Base-by-base conservation (phyloP, 1,140 invertebrate species). In the Amyelois transitella region DNA sequence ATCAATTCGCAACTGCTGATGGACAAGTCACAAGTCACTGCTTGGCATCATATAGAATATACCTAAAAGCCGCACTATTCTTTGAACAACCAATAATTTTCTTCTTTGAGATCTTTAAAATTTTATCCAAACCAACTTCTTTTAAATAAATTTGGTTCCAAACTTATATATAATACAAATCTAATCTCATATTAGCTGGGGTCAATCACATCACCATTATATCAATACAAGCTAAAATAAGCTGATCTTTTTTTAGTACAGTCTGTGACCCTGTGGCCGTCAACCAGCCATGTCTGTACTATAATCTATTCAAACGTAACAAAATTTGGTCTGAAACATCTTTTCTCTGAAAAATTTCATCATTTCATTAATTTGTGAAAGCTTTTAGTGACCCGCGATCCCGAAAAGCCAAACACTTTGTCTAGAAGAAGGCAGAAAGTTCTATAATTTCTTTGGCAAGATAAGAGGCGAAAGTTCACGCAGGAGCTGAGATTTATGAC, bases 391-490 rank as follows among this genome's bases (percentile, higher is more conserved):
- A 83, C 75, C 78, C 69, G 62, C 65, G 72, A 73, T 72, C 69
- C 54, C 64, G 64, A 74, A 78, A 82, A 87, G 81, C 76, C 81
- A 85, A 85, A 87, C 77, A 87, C 79, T 87, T 87, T 87, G 84
- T 84, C 81, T 85, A 77, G 77, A 70, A 76, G 75, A 76, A 84
- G 81, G 68, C 81, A 81, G 70, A 84, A 87, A 87, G 84, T 87
- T 87, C 75, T 76, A 85, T 84, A 84, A 87, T 85, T 85, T 82
- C 84, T 87, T 87, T 80, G 74, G 79, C 72, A 77, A 85, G 84
- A 87, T 87, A 87, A 85, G 81, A 85, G 84, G 84, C 77, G 77
- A 85, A 84, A 87, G 84, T 87, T 87, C 81, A 86, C 79, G 81
- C 81, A 85, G 81, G 75, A 87, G 76, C 81, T 68, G 84, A 87